These are phyloP conservation scores for Drosophila nannoptera DNA, from an alignment of 1,140 invertebrate species.

Conservation along the genomic window DNA sequence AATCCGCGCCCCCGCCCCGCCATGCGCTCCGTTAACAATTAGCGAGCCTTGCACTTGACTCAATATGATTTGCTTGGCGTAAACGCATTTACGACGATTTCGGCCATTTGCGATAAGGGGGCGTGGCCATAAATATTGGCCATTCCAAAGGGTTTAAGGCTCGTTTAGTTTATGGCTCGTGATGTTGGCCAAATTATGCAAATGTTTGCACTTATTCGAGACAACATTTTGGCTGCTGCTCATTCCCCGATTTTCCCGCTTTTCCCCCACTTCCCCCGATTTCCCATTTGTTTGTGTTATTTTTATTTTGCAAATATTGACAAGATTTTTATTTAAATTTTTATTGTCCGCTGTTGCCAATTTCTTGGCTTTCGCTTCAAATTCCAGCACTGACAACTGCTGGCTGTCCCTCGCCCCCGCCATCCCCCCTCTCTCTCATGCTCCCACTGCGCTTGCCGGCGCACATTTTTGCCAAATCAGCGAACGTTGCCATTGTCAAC, in stretches of 20 bases:
- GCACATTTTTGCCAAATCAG: slow-evolving; percentile 73
- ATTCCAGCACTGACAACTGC: slow-evolving; percentile 50
- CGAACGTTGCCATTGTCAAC: slow-evolving; percentile 75
- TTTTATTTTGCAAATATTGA: slow-evolving; percentile 65
- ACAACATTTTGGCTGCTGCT: slow-evolving; percentile 64
- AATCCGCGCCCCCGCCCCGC: slow-evolving; percentile 1
- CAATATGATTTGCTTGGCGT: slow-evolving; percentile 44
- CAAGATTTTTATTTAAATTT: slow-evolving; percentile 75
- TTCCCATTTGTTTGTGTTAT: slow-evolving; percentile 41
- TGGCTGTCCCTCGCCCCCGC: not conserved
- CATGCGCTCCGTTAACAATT: slow-evolving; percentile 41
- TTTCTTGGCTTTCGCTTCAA: slow-evolving; percentile 60
- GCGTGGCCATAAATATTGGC: slow-evolving; percentile 8
- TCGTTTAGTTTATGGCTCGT: slow-evolving; percentile 54
- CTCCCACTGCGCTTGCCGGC: slow-evolving; percentile 8
- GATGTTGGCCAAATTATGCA: slow-evolving; percentile 69
- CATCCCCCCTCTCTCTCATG: not conserved
- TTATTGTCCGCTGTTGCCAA: slow-evolving; percentile 63
- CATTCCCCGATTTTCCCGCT: slow-evolving; percentile 16
- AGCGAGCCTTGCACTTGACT: slow-evolving; percentile 27
- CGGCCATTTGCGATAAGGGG: slow-evolving; percentile 1
- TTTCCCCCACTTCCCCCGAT: slow-evolving; percentile 20
- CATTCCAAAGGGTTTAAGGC: slow-evolving; percentile 43
- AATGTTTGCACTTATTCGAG: slow-evolving; percentile 70
- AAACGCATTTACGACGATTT: slow-evolving; percentile 27